Evolutionary conservation across 2,113 vertebrate genomes (phyloP), one percentile per base, ranked within the genome.

Genomic region (Thryonomys swinderianus): DNA sequence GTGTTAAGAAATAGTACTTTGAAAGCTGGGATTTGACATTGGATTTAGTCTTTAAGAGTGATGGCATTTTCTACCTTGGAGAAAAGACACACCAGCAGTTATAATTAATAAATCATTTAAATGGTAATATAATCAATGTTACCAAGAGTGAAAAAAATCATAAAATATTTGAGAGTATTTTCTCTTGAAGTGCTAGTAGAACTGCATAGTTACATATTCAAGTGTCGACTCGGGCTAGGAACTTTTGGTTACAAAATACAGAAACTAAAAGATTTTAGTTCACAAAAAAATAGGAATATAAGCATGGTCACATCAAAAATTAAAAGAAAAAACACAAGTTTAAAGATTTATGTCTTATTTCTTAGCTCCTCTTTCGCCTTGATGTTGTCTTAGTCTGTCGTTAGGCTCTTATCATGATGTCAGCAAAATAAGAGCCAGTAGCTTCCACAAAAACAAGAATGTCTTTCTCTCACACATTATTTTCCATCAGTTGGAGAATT

Each of bases 61-160:
- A 76, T 42, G 45, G 42, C 37, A 76, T 88, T 85, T 67, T 76
- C 40, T 96, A 92, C 32, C 8, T 76, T 1, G 18, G 3, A 76
- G 64, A 81, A 82, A 96, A 85, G 51, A 88, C 13, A 74, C 13
- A 62, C 17, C 37, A 74, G n/a, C 8, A 45, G 30, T 81, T 71
- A 3, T 42, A 86, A n/a, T 71, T 92, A 86, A 16, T 11, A 86
- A 95, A 78, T 86, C 30, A 88, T 20, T 90, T 40, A 94, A 91
- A 96, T 40, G 69, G 89, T 62, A n/a, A 69, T 80, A 37, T 82
- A 96, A 88, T n/a, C 40, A 76, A 5, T 85, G 14, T 61, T 30
- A 25, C 7, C 37, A 14, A 51, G 5, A 14, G 16, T 48, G 21
- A 78, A 30, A 30, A 51, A 34, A 66, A n/a, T 66, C 13, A 2